A percentile compares a stretch with the other conserved stretches of the same genome.
phyloP scores from a whole-genome alignment of 1,140 invertebrate genomes.

The Dufourea novaeangliae region DNA sequence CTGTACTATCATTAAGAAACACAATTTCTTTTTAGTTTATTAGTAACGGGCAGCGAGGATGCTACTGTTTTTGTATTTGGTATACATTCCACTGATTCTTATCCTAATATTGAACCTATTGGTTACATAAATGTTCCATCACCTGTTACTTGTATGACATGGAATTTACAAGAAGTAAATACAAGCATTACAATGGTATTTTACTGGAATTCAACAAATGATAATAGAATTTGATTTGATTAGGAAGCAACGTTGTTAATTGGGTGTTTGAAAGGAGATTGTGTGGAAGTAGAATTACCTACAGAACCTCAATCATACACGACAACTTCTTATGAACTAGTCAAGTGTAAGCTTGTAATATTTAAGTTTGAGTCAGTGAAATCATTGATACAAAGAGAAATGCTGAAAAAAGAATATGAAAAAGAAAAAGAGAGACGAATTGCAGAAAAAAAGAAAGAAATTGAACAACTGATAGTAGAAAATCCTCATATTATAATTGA shows the following conservation, averaged over 20 bases:
- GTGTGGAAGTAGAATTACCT: conserved; percentile 82
- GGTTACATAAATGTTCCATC: conserved; percentile 85
- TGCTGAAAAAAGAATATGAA: conserved; percentile 76
- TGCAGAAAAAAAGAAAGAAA: conserved; percentile 81
- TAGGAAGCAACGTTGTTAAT: conserved; percentile 79
- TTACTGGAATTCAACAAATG: background rate
- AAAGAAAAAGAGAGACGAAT: conserved; percentile 81
- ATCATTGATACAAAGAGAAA: conserved; percentile 82
- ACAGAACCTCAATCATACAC: conserved; percentile 76
- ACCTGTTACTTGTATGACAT: conserved; percentile 84
- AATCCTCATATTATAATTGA: conserved; percentile 84
- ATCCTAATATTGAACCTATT: conserved; percentile 83
- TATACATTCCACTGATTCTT: conserved; percentile 70
- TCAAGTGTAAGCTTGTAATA: conserved; percentile 72
- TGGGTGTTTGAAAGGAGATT: conserved; percentile 82
- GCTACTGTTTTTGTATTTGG: conserved; percentile 86
- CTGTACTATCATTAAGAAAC: conserved; percentile 5
- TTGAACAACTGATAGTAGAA: conserved; percentile 81
- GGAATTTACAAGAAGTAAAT: conserved; percentile 82
- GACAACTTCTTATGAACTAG: conserved; percentile 79
- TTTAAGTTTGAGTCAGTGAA: conserved; percentile 84
- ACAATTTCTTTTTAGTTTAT: conserved; percentile 70
- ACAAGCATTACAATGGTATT: conserved; percentile 12
- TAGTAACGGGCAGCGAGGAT: conserved; percentile 86
- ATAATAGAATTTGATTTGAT: conserved; percentile 10